Evolutionary conservation across 2,888 invertebrate species (phyloP), one percentile per base, ranked within the genome.

Genomic region (Phragmatobia fuliginosa): DNA sequence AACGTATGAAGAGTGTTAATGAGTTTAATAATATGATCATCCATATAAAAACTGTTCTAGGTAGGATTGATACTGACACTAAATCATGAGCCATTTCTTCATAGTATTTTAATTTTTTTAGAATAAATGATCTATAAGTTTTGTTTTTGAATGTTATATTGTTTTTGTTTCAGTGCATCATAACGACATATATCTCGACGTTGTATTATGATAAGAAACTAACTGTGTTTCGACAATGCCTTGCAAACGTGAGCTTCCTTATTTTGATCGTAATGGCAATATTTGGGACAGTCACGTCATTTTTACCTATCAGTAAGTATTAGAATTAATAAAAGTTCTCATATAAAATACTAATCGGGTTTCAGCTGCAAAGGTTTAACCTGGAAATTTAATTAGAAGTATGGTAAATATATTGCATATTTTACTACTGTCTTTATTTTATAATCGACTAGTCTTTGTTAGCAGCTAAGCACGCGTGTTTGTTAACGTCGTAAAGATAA

Each of bases 191-290:
- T 84, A 88, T 89, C 69, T 92, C 93, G 69, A 93, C 94, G 73
- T 85, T 95, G 81, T 95, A 90, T 88, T 94, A 93, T 85, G 91
- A 94, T 81, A 93, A 90, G 80, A 86, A 88, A 72, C 85, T 95
- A 80, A 88, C 90, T 76, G 86, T 91, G 76, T 86, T 94, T 68
- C 90, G 95, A 80, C 94, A 94, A 91, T 92, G 91, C 78, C 91
- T 95, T 78, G 92, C 93, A 81, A 94, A 92, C 74, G 84, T 91
- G 91, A 93, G 94, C 93, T 94, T 94, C 90, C 90, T 93, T 71
- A 82, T 94, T 81, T 84, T 95, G 77, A 80, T 94, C 81, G 77
- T 93, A 71, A 90, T 94, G 93, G 91, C 95, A 76, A 86, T 93
- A 81, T 91, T 94, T 83, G 95, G 94, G 71, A 93, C 86, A 31